Base-by-base conservation (phyloP, 1,140 invertebrate species). In the Pentalonia nigronervosa region DNA sequence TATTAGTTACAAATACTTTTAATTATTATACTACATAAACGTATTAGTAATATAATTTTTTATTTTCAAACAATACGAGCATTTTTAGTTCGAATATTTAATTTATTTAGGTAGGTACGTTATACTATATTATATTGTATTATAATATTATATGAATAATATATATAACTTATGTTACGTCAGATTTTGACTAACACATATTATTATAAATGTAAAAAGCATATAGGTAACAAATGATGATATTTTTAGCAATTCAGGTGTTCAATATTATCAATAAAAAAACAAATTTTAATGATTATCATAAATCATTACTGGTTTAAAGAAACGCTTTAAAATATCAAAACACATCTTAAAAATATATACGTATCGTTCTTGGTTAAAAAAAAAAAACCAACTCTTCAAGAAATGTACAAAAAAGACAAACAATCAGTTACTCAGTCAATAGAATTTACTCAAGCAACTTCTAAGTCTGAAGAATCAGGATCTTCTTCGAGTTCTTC, bases 381-480 rank as follows among this genome's bases (percentile, higher is more conserved):
- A 20, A 21, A n/a, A n/a, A 76, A 76, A 17, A 76, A 76, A 76
- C 60, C n/a, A 76, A 6, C n/a, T 76, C 60, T 20, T n/a, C 60
- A n/a, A n/a, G n/a, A 76, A 14, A 76, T 76, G 60, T 76, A 76
- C 7, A 76, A 76, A 67, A 76, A 76, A 76, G n/a, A 17, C 30
- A 76, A 76, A 76, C 60, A 76, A 76, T 76, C 41, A 84, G 30
- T 45, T 14, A 48, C 34, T 88, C 86, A 88, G 86, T 88, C 86
- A 4, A 41, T 45, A 41, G 84, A 23, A 17, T 89, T 48, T 36
- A 20, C 53, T 94, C 67, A 94, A 90, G 94, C 94, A 21, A 94
- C 94, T 94, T 94, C 94, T n/a, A 94, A 94, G 88, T 94, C 94
- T 89, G 94, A 94, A 30, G 94, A 94, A 84, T 93, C 91, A 30